Evolutionary conservation across 2,888 invertebrate genomes (phyloP), one percentile per base, ranked within the genome.

Genomic region (Rhaphigaster nebulosa): DNA sequence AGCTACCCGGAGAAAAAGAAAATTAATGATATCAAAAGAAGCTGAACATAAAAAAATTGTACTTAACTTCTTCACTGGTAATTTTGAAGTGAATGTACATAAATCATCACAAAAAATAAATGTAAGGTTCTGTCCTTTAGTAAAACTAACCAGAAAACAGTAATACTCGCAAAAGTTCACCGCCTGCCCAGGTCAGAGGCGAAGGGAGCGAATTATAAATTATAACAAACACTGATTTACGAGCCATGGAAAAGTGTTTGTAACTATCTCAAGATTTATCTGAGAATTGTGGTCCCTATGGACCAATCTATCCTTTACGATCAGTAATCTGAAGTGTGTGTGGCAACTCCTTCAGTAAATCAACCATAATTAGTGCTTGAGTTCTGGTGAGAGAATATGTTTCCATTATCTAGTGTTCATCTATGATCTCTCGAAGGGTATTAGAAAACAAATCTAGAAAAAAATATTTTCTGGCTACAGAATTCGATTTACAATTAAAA

Each of bases 231-330:
- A 15, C 13, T 65, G 65, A 65, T 65, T 65, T 65, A 65, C n/a
- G 65, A 65, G 65, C 29, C n/a, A 65, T 65, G 65, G 65, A 65
- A n/a, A 65, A 65, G 65, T 65, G 65, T 65, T 65, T 29, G 29
- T 65, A 65, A 65, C 29, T 29, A 65, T 29, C 29, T 29, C 3
- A 65, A 65, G 65, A 65, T 65, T 65, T 65, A 65, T 65, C 65
- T 65, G 29, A 65, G 65, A 65, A 65, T 65, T 29, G 65, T 65
- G 65, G 29, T 65, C 65, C 65, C 29, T 5, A 15, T 65, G 65
- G 65, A 15, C 65, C 65, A 65, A 65, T 65, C 13, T 65, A 65
- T 65, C 65, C 65, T 65, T 4, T 1, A n/a, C n/a, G 10, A 60
- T 60, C 60, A 13, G 65, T 29, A 29, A 65, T 29, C 65, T 65